Percentiles rank a stretch among this genome's conserved stretches.
These are phyloP conservation scores for Antheraea pernyi DNA, from an alignment of 1,140 invertebrate species.

Conservation along the genomic window DNA sequence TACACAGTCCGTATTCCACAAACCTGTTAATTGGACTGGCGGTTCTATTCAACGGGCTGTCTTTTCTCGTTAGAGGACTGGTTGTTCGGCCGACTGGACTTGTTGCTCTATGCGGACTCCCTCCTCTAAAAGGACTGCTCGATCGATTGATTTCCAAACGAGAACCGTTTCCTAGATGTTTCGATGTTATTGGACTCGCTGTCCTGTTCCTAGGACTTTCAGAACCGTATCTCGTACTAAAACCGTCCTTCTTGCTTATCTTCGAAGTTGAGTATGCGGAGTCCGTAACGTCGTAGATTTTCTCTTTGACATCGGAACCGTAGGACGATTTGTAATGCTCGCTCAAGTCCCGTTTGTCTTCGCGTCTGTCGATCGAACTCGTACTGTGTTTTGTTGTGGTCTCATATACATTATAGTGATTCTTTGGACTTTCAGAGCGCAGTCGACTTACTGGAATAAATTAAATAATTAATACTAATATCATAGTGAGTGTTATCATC, in stretches of 20 bases:
- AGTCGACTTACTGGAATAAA: constrained; percentile 60
- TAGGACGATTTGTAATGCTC: constrained; percentile 71
- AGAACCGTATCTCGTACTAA: constrained; percentile 59
- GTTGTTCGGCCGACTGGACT: constrained; percentile 64
- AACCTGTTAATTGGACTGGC: constrained; percentile 76
- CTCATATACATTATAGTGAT: constrained; percentile 65
- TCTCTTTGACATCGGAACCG: constrained; percentile 64
- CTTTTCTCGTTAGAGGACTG: constrained; percentile 65
- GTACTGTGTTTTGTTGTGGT: constrained; percentile 51
- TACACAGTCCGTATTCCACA: constrained; percentile 20
- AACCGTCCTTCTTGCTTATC: constrained; percentile 59
- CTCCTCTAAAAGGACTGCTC: constrained; percentile 62
- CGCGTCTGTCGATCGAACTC: constrained; percentile 60
- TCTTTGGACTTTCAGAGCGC: constrained; percentile 70
- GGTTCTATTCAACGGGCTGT: constrained; percentile 70
- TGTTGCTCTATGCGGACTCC: constrained; percentile 61
- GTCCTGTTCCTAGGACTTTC: constrained; percentile 71
- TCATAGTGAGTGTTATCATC: too few relatives aligned
- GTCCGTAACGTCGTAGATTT: constrained; percentile 68
- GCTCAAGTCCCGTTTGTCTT: constrained; percentile 60
- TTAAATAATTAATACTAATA: constrained; percentile 1
- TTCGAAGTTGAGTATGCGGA: constrained; percentile 59
- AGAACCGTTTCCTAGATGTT: constrained; percentile 69
- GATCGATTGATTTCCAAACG: constrained; percentile 64
- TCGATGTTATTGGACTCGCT: constrained; percentile 74